phyloP scores from a whole-genome alignment of 2,113 vertebrate species.

The Perccottus glenii region DNA sequence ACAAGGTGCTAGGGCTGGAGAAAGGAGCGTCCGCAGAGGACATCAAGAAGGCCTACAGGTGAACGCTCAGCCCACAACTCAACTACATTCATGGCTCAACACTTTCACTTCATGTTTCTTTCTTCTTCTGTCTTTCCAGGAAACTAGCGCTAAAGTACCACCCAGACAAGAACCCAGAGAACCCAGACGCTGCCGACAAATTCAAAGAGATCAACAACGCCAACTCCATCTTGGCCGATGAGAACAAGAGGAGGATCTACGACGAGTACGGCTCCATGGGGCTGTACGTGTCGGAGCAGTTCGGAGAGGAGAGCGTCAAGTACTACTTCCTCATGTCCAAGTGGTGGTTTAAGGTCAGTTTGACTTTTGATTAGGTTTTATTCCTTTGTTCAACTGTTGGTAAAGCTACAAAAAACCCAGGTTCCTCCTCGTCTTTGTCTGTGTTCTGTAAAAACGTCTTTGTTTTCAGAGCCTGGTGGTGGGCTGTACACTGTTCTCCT shows the following conservation, averaged over 20 bases:
- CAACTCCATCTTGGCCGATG: constrained; percentile 87
- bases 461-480: constrained; percentile 78
- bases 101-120: background rate
- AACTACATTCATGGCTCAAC: background rate
- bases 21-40: constrained; percentile 89
- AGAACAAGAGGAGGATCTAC: constrained; percentile 87
- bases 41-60: constrained; percentile 91
- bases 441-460: background rate
- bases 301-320: constrained; percentile 91
- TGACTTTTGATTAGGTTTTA: background rate
- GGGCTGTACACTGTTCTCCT: constrained; percentile 83
- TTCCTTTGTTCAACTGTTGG: background rate
- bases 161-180: constrained; percentile 94
- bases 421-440: too few relatives aligned
- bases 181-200: constrained; percentile 87
- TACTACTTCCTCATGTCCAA: constrained; percentile 93
- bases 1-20: constrained; percentile 86
- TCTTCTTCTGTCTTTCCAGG: constrained; percentile 67
- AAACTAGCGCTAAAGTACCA: constrained; percentile 91
- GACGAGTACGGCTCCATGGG: constrained; percentile 93
- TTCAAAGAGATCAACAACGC: constrained; percentile 98
- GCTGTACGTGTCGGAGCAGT: constrained; percentile 91
- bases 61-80: background rate
- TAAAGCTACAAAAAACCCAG: too few relatives aligned
- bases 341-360: constrained; percentile 93